Evolutionary conservation across 2,888 invertebrate genomes (phyloP).

Genomic region (Drosophila mulleri): DNA sequence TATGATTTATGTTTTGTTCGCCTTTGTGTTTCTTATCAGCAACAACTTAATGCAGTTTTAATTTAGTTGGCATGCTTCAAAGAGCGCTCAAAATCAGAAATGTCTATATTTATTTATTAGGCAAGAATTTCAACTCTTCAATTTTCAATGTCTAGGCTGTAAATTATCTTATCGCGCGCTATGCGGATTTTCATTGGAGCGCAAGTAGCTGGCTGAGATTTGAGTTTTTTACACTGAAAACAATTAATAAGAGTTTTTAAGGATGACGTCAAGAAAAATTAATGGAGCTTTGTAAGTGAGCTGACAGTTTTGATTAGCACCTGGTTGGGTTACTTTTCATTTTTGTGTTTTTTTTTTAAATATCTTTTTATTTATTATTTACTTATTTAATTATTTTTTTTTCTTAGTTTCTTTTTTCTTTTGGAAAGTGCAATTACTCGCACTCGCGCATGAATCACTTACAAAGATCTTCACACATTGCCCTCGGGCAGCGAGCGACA

Average conservation of each 20-base stretch:
- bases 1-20: slow-evolving; percentile 23
- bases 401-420: slow-evolving; percentile 17
- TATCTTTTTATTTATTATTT: not conserved
- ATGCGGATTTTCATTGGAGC: slow-evolving; percentile 13
- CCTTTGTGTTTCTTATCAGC: slow-evolving; percentile 40
- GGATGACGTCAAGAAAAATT: slow-evolving; percentile 47
- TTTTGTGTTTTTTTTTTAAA: not conserved
- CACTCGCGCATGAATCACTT: slow-evolving; percentile 63
- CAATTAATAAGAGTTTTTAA: slow-evolving; percentile 14
- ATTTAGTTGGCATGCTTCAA: slow-evolving; percentile 37
- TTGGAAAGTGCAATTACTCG: slow-evolving; percentile 50
- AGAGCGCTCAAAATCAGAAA: slow-evolving; percentile 6
- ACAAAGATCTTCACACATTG: slow-evolving; percentile 55
- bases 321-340: slow-evolving; percentile 11
- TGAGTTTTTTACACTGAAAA: slow-evolving; percentile 9
- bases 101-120: slow-evolving; percentile 24
- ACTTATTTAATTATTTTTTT: slow-evolving; percentile 8
- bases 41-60: slow-evolving; percentile 58
- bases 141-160: slow-evolving; percentile 28
- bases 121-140: slow-evolving; percentile 17
- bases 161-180: slow-evolving; percentile 42
- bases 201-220: slow-evolving; percentile 15
- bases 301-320: slow-evolving; percentile 30
- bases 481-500: slow-evolving; percentile 21
- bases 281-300: slow-evolving; percentile 21